These are phyloP conservation scores for Indicator indicator DNA, from an alignment of 2,113 vertebrate species.

Conservation along the genomic window DNA sequence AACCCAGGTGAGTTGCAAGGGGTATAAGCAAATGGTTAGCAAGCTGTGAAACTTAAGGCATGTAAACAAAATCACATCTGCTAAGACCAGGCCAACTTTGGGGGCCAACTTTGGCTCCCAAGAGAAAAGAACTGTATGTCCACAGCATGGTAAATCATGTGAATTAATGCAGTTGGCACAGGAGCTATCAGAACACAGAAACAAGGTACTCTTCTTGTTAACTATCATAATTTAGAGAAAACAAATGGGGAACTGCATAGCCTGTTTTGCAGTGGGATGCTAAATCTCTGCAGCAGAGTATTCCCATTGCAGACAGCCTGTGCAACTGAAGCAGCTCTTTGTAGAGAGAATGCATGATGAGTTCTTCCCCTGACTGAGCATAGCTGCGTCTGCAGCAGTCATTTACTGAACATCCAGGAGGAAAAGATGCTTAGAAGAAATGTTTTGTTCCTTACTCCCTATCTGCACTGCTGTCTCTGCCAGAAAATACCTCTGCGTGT, in stretches of 20 bases:
- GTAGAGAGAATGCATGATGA: conserved; percentile 1
- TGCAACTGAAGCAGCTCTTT: conserved; percentile 3
- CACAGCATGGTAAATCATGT: background rate
- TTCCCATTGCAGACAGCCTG: conserved; percentile 46
- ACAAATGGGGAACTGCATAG: conserved; percentile 15
- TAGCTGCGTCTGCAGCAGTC: conserved; percentile 42
- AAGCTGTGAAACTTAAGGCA: conserved; percentile 34
- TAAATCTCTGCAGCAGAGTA: conserved; percentile 46
- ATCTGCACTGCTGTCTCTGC: background rate
- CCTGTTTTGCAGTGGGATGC: conserved; percentile 33
- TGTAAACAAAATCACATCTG: conserved; percentile 59
- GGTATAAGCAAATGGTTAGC: conserved; percentile 6
- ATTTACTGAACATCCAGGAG: conserved; percentile 28
- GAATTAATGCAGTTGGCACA: conserved; percentile 9
- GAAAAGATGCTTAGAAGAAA: conserved; percentile 1
- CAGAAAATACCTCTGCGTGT: background rate
- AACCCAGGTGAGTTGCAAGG: background rate
- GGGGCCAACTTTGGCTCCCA: background rate
- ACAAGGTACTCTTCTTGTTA: conserved; percentile 28
- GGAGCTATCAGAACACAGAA: background rate
- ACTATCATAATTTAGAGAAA: conserved; percentile 37
- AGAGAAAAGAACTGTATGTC: background rate
- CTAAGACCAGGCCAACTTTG: background rate
- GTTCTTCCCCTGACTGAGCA: conserved; percentile 37
- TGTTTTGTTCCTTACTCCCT: background rate